phyloP scores from a whole-genome alignment of 2,797 vertebrate species.

The Loriculus beryllinus region DNA sequence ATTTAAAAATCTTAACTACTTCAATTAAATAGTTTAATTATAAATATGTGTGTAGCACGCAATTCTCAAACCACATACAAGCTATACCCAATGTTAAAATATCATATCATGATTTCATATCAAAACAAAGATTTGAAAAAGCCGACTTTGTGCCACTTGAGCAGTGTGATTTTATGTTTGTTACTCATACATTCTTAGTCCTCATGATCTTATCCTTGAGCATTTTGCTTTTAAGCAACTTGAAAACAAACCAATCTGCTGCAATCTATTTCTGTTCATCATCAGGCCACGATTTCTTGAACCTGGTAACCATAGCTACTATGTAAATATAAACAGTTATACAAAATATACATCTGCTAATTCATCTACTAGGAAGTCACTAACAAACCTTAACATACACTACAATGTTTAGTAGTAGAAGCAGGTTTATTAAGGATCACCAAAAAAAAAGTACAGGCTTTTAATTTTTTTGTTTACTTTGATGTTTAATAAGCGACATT shows the following conservation, averaged over 20 bases:
- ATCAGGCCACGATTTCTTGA: background rate
- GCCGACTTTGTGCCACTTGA: background rate
- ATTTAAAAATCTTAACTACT: background rate
- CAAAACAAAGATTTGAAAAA: background rate
- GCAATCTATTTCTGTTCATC: background rate
- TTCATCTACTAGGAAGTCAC: background rate
- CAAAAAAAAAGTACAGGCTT: background rate
- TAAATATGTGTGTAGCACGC: background rate
- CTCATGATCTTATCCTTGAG: background rate
- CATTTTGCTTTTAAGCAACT: background rate
- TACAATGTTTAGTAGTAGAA: background rate
- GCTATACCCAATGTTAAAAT: background rate
- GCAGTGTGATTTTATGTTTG: background rate
- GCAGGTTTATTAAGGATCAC: background rate
- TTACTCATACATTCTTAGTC: background rate
- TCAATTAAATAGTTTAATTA: background rate
- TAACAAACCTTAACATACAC: background rate
- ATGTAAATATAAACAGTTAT: background rate
- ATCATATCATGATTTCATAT: background rate
- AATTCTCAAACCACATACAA: background rate
- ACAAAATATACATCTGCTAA: background rate
- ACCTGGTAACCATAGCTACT: constrained; percentile 42
- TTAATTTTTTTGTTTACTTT: background rate
- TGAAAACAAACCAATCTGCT: background rate
- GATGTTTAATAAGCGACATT: background rate